phyloP scores from a whole-genome alignment of 2,797 vertebrate genomes.

The Thalassophryne amazonica region DNA sequence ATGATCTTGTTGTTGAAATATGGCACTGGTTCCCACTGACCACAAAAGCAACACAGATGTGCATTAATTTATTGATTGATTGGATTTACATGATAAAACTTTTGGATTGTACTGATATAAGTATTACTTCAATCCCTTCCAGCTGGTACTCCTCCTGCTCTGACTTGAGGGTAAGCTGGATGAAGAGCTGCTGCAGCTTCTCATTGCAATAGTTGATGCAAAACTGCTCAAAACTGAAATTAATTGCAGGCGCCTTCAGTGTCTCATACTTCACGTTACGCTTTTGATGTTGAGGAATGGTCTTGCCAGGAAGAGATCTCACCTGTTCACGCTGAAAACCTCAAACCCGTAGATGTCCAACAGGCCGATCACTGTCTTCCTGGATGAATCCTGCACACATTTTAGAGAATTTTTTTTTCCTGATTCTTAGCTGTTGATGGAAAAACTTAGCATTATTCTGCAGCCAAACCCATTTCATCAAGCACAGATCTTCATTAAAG shows the following conservation, averaged over 20 bases:
- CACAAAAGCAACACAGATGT: neutral
- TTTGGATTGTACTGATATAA: too few relatives aligned
- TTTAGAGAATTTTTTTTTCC: neutral
- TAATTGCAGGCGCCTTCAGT: neutral
- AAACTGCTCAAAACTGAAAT: slow-evolving; percentile 93
- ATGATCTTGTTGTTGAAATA: slow-evolving; percentile 98
- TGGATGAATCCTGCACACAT: slow-evolving; percentile 82
- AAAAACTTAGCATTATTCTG: neutral
- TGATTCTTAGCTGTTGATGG: neutral
- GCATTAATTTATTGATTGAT: neutral
- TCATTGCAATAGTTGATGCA: slow-evolving; percentile 99
- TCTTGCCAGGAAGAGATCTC: slow-evolving; percentile 1
- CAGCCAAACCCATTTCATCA: neutral
- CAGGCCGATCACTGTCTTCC: slow-evolving; percentile 91
- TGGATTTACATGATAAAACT: too few relatives aligned
- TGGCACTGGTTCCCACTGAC: slow-evolving; percentile 92
- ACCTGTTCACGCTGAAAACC: slow-evolving; percentile 94
- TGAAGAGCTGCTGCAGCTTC: slow-evolving; percentile 95
- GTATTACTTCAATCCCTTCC: slow-evolving; percentile 93
- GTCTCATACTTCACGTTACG: neutral
- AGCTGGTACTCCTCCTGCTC: slow-evolving; percentile 93
- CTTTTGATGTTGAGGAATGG: neutral
- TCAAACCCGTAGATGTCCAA: slow-evolving; percentile 97
- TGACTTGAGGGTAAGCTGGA: slow-evolving; percentile 91
- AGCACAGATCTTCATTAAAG: neutral